Conservation (phyloP, 2,797 vertebrate genomes). For the Salmo trutta region DNA sequence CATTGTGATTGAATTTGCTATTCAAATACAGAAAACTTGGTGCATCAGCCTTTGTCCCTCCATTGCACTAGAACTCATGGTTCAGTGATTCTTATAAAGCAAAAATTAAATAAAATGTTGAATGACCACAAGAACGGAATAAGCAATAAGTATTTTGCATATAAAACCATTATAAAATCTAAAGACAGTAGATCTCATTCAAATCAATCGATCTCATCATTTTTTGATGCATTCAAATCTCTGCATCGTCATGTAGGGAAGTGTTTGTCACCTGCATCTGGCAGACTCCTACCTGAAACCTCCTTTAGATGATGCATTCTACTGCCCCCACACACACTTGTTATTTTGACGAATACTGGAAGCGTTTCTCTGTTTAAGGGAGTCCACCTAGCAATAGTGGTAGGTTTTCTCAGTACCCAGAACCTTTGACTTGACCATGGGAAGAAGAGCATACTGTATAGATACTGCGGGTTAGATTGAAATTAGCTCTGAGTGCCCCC, state of each 20-base stretch:
- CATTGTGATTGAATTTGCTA: conserved; percentile 63
- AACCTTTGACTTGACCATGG: neutral
- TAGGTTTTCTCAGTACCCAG: neutral
- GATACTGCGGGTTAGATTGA: neutral
- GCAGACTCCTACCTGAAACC: neutral
- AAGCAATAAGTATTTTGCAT: neutral
- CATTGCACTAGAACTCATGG: conserved; percentile 29
- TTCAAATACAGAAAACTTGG: conserved; percentile 57
- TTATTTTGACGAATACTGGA: too few species aligned
- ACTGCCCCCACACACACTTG: neutral
- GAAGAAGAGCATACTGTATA: neutral
- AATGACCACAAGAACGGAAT: conserved; percentile 29
- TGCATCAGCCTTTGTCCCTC: conserved; percentile 45
- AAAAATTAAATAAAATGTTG: conserved; percentile 28
- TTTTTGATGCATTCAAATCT: neutral
- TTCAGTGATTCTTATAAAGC: conserved; percentile 38
- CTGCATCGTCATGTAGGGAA: neutral
- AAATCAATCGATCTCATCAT: too few species aligned
- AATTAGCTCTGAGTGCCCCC: neutral
- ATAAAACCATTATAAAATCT: neutral
- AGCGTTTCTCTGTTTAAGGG: too few species aligned
- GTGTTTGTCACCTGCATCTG: neutral
- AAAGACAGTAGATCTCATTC: too few species aligned
- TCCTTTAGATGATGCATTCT: neutral
- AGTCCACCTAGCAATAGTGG: neutral